Base-by-base conservation (phyloP, 1,140 invertebrate species). In the Drosophila quadrilineata region DNA sequence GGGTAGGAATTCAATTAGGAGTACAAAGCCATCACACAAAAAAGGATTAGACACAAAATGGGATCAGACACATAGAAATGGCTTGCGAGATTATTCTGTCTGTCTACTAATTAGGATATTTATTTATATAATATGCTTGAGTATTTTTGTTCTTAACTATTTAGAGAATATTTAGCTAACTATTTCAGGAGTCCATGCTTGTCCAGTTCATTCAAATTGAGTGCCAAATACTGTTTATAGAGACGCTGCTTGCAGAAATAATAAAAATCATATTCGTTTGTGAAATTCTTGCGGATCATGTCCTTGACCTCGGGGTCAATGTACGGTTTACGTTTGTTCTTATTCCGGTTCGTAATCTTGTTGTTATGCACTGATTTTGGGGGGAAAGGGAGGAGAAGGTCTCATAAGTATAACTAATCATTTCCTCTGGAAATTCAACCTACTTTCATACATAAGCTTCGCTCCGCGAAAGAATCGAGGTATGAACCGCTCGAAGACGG, bases 221-320 rank as follows among this genome's bases (percentile, higher is more conserved):
- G 89, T 0, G 95, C 95, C 53, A 94, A 90, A 52, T 95, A 92
- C 86, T 97, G 96, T 80, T 93, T 92, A 73, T 97, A 93, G 3
- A 98, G 90, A 72, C 96, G 91, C 88, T 97, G 95, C 74, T 93
- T 94, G 84, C 96, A 97, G 88, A 97, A 98, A 74, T 97, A 93
- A 88, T 97, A 98, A 80, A 98, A 96, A 84, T 97, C 96, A 12
- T 97, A 96, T 90, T 98, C 96, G 43, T 94, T 90, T 0, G 96
- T 97, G 85, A 98, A 96, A 88, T 97, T 97, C 40, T 91, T 92
- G 52, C 95, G 91, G 1, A 98, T 95, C 17, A 97, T 93, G 3
- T 96, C 93, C 89, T 96, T 97, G 2, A 97, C 93, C 76, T 95
- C 93, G 64, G 96, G 94, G 17, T 94, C 94, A 0, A 97, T 87